Evolutionary conservation across 23 tunicate genomes (phyloP), one percentile per base, ranked within the genome.

Genomic region (Aplidium turbinatum): DNA sequence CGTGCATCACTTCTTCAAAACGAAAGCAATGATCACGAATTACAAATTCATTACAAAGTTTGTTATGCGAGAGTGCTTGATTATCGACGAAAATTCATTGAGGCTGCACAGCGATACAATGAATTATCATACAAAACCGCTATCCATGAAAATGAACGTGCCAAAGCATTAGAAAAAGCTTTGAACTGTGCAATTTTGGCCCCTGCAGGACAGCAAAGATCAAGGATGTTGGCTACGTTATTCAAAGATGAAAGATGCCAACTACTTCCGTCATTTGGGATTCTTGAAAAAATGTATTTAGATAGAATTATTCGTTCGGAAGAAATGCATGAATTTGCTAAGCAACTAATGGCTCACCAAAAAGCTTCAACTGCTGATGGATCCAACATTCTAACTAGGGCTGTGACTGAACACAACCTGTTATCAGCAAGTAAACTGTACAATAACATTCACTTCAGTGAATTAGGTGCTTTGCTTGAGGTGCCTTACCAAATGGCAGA

Each of bases 211-310:
- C 91, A 76, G 32, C 90, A 91, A 47, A 63, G 97, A 55, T 84
- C 91, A 16, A 65, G 97, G 30, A 84, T 91, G 91, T 86, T 91
- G 31, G 97, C 91, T 18, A 84, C 79, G 38, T 55, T 91, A 26
- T 91, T 75, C 75, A 84, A 84, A 68, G 97, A 91, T 74, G 97
- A 91, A 58, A 81, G 97, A 33, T 91, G 97, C 53, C 97, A 91
- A 53, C 76, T 70, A 29, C 51, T 91, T 16, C 78, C 86, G 22
- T 68, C 97, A 61, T 91, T 51, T 74, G 83, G 87, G 19, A 91
- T 91, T 28, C 48, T 91, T 6, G 91, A 84, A 53, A 91, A 91
- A 57, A 91, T 91, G 97, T 91, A 65, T 75, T 73, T 91, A 9
- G 97, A 91, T 58, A 57, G 91, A 19, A 91, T 91, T n/a, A 91